Evolutionary conservation across 2,888 invertebrate species (phyloP), one percentile per base, ranked within the genome.

Genomic region (Aspidiotus destructor): DNA sequence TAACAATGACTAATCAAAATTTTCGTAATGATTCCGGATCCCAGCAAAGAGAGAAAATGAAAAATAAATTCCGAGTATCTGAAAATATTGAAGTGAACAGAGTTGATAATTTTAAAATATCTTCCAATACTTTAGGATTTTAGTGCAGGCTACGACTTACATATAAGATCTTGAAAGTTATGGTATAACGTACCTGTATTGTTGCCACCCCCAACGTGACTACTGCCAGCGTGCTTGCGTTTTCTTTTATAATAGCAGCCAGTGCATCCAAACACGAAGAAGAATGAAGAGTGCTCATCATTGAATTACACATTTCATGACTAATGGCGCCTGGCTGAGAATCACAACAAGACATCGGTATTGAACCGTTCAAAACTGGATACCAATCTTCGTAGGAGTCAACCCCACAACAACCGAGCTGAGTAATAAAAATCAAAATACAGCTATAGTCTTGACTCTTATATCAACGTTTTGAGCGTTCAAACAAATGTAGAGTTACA

Each of bases 291-390:
- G 69, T 70, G 5, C 68, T 52, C 41, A 64, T 65, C 28, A 40
- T 60, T 11, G 48, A 60, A 42, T 70, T 62, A 58, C 73, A 73
- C 6, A 69, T 67, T 44, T 70, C 53, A 13, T 69, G 55, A 8
- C 70, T 70, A 61, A 71, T 68, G 8, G 70, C 71, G 55, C 73
- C 73, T 42, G 64, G 62, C 44, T 69, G 63, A 41, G 71, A 61
- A 8, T 68, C 70, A 60, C 73, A 73, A 60, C 73, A 73, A 7
- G 72, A 71, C 71, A 72, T 71, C 1, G 73, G 73, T 64, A 73
- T 62, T 13, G 71, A 69, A 44, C 69, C 53, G 13, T 72, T 69
- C 10, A 73, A 58, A 52, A 73, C 67, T 10, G 62, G 60, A 58
- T 70, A 70, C 73, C 73, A 73, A 52, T 72, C 72, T 9, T 69